Percentiles rank a stretch among this genome's conserved stretches.
phyloP scores from a whole-genome alignment of 2,113 vertebrate genomes.

The Dromas ardeola region DNA sequence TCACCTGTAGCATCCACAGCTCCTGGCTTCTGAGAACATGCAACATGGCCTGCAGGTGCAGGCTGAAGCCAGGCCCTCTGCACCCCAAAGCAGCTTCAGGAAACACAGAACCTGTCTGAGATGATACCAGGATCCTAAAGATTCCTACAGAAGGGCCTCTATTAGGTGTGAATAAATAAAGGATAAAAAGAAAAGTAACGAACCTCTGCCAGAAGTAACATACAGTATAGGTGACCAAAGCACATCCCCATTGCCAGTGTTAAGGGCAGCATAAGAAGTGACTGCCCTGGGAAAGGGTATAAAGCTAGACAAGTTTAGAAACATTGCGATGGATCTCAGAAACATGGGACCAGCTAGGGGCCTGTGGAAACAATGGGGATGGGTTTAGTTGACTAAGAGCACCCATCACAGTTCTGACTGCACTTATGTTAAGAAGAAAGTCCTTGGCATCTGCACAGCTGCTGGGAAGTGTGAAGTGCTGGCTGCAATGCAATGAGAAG shows the following conservation, averaged over 20 bases:
- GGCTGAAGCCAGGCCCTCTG: background rate
- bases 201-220: constrained; percentile 34
- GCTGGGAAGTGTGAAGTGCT: background rate
- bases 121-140: background rate
- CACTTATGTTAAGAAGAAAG: constrained; percentile 27
- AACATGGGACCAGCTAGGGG: background rate
- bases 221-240: constrained; percentile 10
- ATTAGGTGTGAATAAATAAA: constrained; percentile 59
- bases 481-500: background rate
- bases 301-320: constrained; percentile 27
- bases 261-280: constrained; percentile 7
- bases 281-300: background rate
- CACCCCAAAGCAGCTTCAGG: constrained; percentile 12
- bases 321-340: background rate
- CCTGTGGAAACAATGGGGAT: background rate
- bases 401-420: constrained; percentile 16
- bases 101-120: background rate
- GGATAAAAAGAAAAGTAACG: constrained; percentile 44
- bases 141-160: constrained; percentile 30
- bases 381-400: background rate
- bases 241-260: background rate
- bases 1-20: constrained; percentile 36
- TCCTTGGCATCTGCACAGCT: constrained; percentile 59
- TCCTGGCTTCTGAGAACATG: constrained; percentile 57
- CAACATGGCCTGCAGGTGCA: background rate